A percentile compares a stretch with the other conserved stretches of the same genome.
Evolutionary conservation across 2,797 vertebrate species (phyloP).

Genomic region (Psittacula echo): DNA sequence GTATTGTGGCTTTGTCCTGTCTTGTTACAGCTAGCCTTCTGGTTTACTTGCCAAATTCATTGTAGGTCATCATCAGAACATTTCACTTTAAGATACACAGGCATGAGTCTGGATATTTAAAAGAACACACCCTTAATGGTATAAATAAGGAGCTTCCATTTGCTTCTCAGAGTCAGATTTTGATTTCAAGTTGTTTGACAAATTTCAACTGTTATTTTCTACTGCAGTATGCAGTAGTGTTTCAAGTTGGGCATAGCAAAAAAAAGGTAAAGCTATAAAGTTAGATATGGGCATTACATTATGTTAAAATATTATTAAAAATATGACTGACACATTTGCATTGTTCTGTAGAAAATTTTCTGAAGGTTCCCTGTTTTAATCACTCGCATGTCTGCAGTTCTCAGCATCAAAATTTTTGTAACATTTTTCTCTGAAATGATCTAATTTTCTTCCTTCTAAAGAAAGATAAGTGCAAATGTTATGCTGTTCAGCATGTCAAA

Average conservation of each 20-base stretch:
- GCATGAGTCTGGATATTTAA: rapidly evolving
- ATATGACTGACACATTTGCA: neutral
- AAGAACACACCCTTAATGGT: neutral
- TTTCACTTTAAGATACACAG: neutral
- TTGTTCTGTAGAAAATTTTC: neutral
- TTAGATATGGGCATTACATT: neutral
- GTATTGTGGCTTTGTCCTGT: neutral
- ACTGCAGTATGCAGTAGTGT: neutral
- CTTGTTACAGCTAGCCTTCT: neutral
- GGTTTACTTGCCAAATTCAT: neutral
- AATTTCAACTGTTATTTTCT: neutral
- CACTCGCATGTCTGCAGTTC: neutral
- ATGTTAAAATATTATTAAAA: neutral
- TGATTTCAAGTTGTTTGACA: neutral
- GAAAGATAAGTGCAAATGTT: neutral
- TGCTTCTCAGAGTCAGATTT: neutral
- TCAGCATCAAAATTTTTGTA: neutral
- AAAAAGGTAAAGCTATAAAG: neutral
- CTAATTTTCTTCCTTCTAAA: neutral
- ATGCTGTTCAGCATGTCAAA: neutral
- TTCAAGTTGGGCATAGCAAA: neutral
- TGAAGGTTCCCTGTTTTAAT: neutral
- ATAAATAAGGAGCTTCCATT: neutral
- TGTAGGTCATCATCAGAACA: neutral
- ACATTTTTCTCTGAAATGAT: neutral